phyloP scores from a whole-genome alignment of 2,797 vertebrate species.

The Lemur catta region DNA sequence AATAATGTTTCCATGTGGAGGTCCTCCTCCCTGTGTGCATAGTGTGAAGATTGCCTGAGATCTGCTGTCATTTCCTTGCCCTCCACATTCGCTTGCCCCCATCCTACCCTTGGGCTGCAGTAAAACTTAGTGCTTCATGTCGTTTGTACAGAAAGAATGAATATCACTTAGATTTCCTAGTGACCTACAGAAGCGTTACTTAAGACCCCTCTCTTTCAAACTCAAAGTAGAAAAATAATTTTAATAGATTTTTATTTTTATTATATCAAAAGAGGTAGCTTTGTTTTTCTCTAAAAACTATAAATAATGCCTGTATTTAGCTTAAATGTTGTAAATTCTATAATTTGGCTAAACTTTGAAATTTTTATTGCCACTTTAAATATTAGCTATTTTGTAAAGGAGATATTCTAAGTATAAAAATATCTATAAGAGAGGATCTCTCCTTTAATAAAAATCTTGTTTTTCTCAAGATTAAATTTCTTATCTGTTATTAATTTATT shows the following conservation, averaged over 20 bases:
- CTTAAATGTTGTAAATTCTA: background rate
- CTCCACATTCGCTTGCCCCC: background rate
- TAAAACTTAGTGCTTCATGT: background rate
- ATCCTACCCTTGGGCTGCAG: too few relatives aligned
- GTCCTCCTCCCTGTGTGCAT: background rate
- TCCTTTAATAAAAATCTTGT: background rate
- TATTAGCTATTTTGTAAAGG: background rate
- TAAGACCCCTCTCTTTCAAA: background rate
- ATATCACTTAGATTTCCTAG: background rate
- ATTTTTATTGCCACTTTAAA: background rate
- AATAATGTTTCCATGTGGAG: background rate
- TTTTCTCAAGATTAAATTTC: conserved; percentile 19
- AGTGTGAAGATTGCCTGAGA: background rate
- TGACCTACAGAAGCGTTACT: background rate
- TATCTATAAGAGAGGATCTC: background rate
- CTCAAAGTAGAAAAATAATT: background rate
- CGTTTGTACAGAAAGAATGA: background rate
- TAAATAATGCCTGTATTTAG: background rate
- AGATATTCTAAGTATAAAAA: background rate
- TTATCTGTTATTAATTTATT: conserved; percentile 19
- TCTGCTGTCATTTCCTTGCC: background rate
- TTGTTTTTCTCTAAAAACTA: conserved; percentile 3
- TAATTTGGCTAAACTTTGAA: conserved; percentile 32
- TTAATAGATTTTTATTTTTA: background rate
- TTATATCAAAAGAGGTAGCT: background rate